Evolutionary conservation across 2,797 vertebrate species (phyloP).

Genomic region (Limnodromus scolopaceus): DNA sequence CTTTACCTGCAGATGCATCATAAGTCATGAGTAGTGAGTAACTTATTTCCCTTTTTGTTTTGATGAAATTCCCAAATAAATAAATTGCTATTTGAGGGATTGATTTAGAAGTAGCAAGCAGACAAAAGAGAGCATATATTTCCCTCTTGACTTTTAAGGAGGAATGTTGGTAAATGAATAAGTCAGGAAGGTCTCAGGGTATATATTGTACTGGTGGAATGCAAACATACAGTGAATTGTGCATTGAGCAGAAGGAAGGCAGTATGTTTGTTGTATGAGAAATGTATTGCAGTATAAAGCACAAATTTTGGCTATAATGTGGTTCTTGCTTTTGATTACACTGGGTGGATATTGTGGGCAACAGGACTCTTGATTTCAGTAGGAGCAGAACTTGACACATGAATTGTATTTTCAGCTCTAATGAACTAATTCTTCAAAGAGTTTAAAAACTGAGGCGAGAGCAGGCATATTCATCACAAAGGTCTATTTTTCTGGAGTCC

Average conservation of each 20-base stretch:
- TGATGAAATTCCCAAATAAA: constrained; percentile 17
- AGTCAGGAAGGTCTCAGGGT: not conserved
- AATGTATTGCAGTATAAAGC: not conserved
- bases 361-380: not conserved
- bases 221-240: not conserved
- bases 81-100: not conserved
- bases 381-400: not conserved
- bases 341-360: not conserved
- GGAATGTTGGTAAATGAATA: not conserved
- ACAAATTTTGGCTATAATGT: not conserved
- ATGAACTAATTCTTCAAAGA: not conserved
- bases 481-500: not conserved
- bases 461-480: not conserved
- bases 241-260: not conserved
- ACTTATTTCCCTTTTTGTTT: not conserved
- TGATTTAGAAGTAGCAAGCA: not conserved
- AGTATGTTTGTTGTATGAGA: not conserved
- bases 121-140: not conserved
- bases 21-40: not conserved
- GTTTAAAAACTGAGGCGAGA: not conserved
- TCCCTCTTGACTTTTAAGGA: not conserved
- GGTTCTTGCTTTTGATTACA: not conserved
- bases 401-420: not conserved
- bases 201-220: not conserved
- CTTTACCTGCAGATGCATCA: not conserved